Percentiles rank a stretch among this genome's conserved stretches.
Evolutionary conservation across 2,797 vertebrate genomes (phyloP).

Genomic region (Sardinella longiceps): DNA sequence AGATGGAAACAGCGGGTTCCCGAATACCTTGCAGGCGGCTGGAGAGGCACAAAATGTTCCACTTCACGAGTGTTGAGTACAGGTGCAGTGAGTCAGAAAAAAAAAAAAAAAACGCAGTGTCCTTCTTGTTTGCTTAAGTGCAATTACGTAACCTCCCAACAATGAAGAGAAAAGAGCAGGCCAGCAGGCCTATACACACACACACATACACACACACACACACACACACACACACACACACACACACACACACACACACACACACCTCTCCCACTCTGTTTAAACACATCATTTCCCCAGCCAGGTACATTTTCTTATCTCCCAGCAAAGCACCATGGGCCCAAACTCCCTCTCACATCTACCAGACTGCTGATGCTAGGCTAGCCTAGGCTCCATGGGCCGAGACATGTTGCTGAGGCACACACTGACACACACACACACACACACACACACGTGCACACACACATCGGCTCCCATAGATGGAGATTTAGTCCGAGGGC

Average conservation of each 20-base stretch:
- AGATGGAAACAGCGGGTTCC: background rate
- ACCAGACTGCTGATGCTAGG: background rate
- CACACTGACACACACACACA: too few species aligned
- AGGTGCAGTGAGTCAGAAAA: background rate
- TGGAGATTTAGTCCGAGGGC: slow-evolving; percentile 9
- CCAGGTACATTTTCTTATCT: background rate
- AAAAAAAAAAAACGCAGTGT: background rate
- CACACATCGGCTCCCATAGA: background rate
- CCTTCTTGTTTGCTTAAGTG: slow-evolving; percentile 9
- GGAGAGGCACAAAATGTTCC: background rate
- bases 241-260: background rate
- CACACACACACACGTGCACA: too few species aligned
- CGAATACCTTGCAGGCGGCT: background rate
- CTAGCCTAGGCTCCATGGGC: background rate
- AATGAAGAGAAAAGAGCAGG: background rate
- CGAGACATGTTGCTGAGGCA: background rate
- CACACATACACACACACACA: background rate
- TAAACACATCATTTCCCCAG: background rate
- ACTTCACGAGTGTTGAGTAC: background rate
- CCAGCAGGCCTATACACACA: background rate
- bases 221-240: background rate
- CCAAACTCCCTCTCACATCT: background rate
- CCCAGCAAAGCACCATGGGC: background rate
- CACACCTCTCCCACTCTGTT: background rate
- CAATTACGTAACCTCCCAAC: background rate